Evolutionary conservation across 2,113 vertebrate genomes (phyloP), one percentile per base, ranked within the genome.

Genomic region (Thinocorus orbignyianus): DNA sequence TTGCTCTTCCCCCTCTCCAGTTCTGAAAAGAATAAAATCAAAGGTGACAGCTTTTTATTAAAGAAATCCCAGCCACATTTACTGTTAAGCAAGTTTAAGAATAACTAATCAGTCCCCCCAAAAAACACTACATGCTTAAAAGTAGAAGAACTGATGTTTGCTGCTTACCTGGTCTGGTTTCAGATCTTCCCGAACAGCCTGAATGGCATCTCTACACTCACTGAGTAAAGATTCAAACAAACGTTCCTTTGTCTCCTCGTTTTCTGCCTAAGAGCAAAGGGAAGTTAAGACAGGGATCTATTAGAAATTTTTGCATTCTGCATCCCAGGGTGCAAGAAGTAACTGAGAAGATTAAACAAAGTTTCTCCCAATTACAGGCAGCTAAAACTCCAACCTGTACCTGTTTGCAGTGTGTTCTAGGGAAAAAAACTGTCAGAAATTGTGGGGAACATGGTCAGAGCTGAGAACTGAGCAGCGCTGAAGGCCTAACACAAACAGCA

Each of bases 191-290:
- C 98, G 98, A 54, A 99, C 99, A 11, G 99, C 99, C 97, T 99
- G 99, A 93, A 99, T 99, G 91, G 99, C 99, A 93, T 99, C 99
- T 97, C 99, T 98, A 93, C 99, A 99, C 97, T 99, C 99, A 6
- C 98, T 99, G 98, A 99, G 98, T 85, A 99, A 97, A 48, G 99
- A 99, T 69, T 99, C 99, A 77, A 99, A 99, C 88, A 99, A 98
- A 33, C 98, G 99, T 93, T 99, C 99, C 95, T 99, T 99, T 71
- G 99, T 99, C 72, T 99, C 99, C 86, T 99, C 99, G 7, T 98
- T 99, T 86, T 98, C 98, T 71, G 99, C 98, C 99, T 99, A 97
- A 57, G 30, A 84, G 52, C 46, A 60, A 88, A 23, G 17, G 14
- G 69, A 35, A 72, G 10, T 37, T 13, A 57, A 89, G 37, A 62